These are phyloP conservation scores for Monopterus albus DNA, from an alignment of 2,113 vertebrate species.

Conservation along the genomic window DNA sequence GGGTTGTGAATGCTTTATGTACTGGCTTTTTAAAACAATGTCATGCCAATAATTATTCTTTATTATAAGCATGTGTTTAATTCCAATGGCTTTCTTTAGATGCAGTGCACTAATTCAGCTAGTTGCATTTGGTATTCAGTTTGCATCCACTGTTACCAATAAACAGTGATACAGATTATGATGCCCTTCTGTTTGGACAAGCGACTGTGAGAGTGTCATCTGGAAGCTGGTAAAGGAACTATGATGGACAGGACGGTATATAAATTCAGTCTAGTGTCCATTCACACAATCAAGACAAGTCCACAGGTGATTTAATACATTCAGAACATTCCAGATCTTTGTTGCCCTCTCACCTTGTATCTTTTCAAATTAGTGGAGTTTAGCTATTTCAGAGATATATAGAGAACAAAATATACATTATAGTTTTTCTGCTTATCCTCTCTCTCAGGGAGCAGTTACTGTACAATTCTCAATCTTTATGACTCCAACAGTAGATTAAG, in stretches of 20 bases:
- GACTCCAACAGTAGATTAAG: conserved; percentile 34
- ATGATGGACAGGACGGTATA: conserved; percentile 33
- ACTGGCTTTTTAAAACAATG: too few species aligned
- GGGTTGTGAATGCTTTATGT: too few species aligned
- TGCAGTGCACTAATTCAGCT: not conserved
- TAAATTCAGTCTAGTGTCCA: conserved; percentile 31
- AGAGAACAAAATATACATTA: conserved; percentile 46
- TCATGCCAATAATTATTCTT: too few species aligned
- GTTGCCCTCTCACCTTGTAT: conserved; percentile 6
- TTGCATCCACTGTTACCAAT: conserved; percentile 6
- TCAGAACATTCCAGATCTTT: conserved; percentile 36
- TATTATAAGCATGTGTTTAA: too few species aligned
- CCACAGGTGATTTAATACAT: conserved; percentile 31
- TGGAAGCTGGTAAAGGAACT: conserved; percentile 32
- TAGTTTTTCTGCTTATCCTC: conserved; percentile 13
- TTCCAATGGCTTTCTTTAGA: too few species aligned
- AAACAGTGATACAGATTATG: conserved; percentile 33
- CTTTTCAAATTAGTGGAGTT: conserved; percentile 39
- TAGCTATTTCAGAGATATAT: conserved; percentile 36
- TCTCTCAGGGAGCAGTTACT: conserved; percentile 27
- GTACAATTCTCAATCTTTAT: conserved; percentile 37
- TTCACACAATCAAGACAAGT: conserved; percentile 26
- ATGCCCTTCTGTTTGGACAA: conserved; percentile 19
- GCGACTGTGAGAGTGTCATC: conserved; percentile 26
- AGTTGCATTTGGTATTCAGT: conserved; percentile 22